Percentiles rank a stretch among this genome's conserved stretches.
Evolutionary conservation across 2,888 invertebrate genomes (phyloP).

Genomic region (Vanessa cardui): DNA sequence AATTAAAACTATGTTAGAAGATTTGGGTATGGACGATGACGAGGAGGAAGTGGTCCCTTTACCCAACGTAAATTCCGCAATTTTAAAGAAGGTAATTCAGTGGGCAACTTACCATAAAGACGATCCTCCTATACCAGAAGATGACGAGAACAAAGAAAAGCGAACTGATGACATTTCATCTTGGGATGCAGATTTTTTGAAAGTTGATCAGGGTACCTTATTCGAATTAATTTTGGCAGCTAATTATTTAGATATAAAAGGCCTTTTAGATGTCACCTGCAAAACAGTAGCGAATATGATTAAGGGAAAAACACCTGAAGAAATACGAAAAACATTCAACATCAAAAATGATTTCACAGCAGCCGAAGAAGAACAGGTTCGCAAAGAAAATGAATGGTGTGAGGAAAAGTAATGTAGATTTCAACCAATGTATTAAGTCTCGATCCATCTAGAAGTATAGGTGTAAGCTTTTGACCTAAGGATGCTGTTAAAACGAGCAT

Average conservation of each 20-base stretch:
- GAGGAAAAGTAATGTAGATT: constrained; percentile 87
- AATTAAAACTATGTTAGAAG: constrained; percentile 99
- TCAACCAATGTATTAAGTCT: not conserved
- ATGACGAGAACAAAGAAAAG: constrained; percentile 98
- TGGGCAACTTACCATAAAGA: constrained; percentile 98
- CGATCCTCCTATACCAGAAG: constrained; percentile 97
- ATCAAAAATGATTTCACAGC: constrained; percentile 98
- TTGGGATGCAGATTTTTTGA: constrained; percentile 99
- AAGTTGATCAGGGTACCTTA: constrained; percentile 98
- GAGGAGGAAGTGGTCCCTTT: constrained; percentile 97
- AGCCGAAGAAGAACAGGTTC: constrained; percentile 98
- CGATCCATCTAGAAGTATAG: not conserved
- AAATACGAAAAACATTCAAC: constrained; percentile 97
- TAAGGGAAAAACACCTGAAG: constrained; percentile 98
- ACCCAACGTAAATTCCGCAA: constrained; percentile 98
- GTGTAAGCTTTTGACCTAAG: not conserved
- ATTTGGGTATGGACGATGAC: constrained; percentile 94
- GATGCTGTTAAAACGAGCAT: not conserved
- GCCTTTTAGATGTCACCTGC: constrained; percentile 97
- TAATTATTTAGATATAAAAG: constrained; percentile 98
- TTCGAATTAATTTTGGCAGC: constrained; percentile 98
- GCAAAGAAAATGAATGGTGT: constrained; percentile 97
- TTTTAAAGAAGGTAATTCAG: constrained; percentile 95
- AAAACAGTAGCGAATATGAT: constrained; percentile 99
- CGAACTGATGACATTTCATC: constrained; percentile 99